phyloP scores from a whole-genome alignment of 2,797 vertebrate genomes.

The Tarsius wallacei region DNA sequence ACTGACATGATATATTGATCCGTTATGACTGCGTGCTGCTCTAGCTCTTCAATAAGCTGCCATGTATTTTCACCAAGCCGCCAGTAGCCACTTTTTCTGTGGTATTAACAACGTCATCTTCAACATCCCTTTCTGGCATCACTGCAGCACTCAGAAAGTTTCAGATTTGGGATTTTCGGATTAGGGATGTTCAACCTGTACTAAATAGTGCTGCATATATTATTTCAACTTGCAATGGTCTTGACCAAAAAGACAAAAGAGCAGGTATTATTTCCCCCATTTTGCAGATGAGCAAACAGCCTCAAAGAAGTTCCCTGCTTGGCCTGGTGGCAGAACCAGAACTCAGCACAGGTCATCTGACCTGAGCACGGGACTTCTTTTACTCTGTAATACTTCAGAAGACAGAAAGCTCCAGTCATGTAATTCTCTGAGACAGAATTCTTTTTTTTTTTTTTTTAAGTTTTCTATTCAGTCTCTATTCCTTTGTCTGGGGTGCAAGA shows the following conservation, averaged over 20 bases:
- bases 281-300: not conserved
- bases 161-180: not conserved
- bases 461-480: not conserved
- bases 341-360: not conserved
- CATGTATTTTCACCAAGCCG: not conserved
- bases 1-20: not conserved
- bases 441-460: too few relatives aligned
- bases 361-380: not conserved
- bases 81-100: not conserved
- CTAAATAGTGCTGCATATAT: not conserved
- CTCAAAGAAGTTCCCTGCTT: not conserved
- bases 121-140: not conserved
- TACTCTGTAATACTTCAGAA: not conserved
- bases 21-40: not conserved
- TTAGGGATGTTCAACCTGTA: not conserved
- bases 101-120: not conserved
- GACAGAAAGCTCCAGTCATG: not conserved
- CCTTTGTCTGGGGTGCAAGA: not conserved
- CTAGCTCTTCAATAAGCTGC: not conserved
- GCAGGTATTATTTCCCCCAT: not conserved
- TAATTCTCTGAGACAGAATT: not conserved
- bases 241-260: not conserved
- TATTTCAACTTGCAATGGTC: not conserved
- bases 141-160: not conserved
- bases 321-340: not conserved